Percentiles rank a stretch among this genome's conserved stretches.
phyloP scores from a whole-genome alignment of 2,797 vertebrate genomes.

The Scolopax bukidnonensis region DNA sequence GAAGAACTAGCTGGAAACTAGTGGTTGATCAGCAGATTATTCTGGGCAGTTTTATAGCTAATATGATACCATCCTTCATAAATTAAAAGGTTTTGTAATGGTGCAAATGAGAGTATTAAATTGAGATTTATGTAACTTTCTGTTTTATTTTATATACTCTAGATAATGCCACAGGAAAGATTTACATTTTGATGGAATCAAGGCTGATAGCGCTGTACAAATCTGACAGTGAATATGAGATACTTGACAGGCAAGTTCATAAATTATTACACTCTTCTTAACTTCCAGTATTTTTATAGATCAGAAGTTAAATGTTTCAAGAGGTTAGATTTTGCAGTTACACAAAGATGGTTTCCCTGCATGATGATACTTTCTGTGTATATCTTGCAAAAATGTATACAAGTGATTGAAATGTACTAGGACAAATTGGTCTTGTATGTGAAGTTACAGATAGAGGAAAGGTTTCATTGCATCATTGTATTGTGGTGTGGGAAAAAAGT shows the following conservation, averaged over 20 bases:
- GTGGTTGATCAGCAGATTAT: neutral
- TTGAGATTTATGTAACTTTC: neutral
- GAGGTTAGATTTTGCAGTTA: neutral
- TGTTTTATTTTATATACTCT: constrained; percentile 3
- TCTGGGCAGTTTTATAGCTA: neutral
- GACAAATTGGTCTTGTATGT: neutral
- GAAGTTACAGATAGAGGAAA: neutral
- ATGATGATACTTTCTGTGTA: neutral
- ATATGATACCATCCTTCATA: neutral
- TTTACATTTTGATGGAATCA: constrained; percentile 96
- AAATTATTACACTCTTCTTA: neutral
- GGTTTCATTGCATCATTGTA: neutral
- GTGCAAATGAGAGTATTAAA: neutral
- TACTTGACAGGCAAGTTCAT: constrained; percentile 90
- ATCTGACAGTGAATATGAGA: constrained; percentile 87
- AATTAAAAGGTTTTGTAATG: neutral
- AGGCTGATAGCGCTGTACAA: constrained; percentile 92
- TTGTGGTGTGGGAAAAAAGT: neutral
- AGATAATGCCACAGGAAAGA: constrained; percentile 87
- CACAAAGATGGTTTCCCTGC: neutral
- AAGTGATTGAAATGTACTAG: neutral
- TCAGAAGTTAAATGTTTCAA: neutral
- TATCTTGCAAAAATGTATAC: neutral
- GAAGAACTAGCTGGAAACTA: neutral
- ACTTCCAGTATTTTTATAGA: neutral